Percentiles rank a stretch among this genome's conserved stretches.
phyloP scores from a whole-genome alignment of 2,888 invertebrate species.

The Aleiodes testaceus region DNA sequence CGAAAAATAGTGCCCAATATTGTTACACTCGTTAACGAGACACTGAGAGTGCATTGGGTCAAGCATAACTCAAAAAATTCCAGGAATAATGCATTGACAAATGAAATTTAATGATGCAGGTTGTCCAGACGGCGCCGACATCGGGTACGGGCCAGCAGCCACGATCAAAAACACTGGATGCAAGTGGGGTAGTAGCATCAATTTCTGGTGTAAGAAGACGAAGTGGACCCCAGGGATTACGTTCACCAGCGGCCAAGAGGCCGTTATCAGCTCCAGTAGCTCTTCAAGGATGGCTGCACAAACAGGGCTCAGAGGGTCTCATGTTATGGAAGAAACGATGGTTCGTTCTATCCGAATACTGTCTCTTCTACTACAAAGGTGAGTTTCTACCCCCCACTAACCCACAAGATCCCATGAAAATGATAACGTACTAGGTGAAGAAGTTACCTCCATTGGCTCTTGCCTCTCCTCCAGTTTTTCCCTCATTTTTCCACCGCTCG shows the following conservation, averaged over 20 bases:
- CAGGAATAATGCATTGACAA: background rate
- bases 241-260: conserved; percentile 89
- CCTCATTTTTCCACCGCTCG: background rate
- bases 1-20: conserved; percentile 14
- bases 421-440: conserved; percentile 15
- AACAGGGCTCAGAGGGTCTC: conserved; percentile 93
- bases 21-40: background rate
- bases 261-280: conserved; percentile 89
- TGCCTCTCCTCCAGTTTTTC: background rate
- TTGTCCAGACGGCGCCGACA: conserved; percentile 59
- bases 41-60: background rate
- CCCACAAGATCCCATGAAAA: background rate
- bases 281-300: conserved; percentile 91
- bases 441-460: conserved; percentile 19
- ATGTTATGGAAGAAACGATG: conserved; percentile 96
- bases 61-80: too few species aligned
- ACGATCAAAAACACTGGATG: conserved; percentile 63
- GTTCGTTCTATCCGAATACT: conserved; percentile 95
- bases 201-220: conserved; percentile 64
- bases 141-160: conserved; percentile 65
- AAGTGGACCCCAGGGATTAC: conserved; percentile 76
- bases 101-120: conserved; percentile 51
- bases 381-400: conserved; percentile 41
- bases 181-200: conserved; percentile 63
- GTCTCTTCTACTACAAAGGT: conserved; percentile 96